Conservation (phyloP, 2,113 vertebrate genomes). For the Cryptotis parvus region DNA sequence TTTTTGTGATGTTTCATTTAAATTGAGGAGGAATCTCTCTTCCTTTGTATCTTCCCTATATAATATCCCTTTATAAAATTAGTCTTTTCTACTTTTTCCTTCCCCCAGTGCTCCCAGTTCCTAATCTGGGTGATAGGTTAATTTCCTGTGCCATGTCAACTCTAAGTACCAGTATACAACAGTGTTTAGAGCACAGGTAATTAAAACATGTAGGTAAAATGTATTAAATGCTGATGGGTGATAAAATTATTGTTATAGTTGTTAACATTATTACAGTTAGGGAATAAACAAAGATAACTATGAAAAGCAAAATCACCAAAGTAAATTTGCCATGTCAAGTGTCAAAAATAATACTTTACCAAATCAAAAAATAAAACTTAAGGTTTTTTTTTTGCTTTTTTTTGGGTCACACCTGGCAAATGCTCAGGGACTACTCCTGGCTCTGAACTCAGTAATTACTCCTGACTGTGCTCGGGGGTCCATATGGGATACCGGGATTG, state of each 20-base stretch:
- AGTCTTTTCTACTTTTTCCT: background rate
- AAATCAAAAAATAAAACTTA: no score
- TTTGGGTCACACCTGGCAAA: no score
- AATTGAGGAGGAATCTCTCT: background rate
- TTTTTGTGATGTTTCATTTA: background rate
- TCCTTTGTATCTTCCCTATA: no score
- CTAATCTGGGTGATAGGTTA: background rate
- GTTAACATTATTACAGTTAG: background rate
- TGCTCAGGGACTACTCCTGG: no score
- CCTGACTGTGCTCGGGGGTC: no score
- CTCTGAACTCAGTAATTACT: no score
- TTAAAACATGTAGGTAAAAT: background rate
- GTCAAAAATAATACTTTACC: background rate
- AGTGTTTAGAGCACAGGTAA: background rate
- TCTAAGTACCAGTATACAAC: background rate
- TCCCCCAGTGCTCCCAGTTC: accelerated
- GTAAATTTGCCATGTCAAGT: constrained; percentile 17
- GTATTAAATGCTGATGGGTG: background rate
- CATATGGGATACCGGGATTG: no score
- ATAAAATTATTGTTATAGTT: background rate
- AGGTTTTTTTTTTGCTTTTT: no score
- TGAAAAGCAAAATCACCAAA: background rate
- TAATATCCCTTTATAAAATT: background rate
- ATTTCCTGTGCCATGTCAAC: background rate
- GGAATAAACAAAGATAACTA: background rate